Evolutionary conservation across 2,113 vertebrate species (phyloP).

Genomic region (Zapornia atra): DNA sequence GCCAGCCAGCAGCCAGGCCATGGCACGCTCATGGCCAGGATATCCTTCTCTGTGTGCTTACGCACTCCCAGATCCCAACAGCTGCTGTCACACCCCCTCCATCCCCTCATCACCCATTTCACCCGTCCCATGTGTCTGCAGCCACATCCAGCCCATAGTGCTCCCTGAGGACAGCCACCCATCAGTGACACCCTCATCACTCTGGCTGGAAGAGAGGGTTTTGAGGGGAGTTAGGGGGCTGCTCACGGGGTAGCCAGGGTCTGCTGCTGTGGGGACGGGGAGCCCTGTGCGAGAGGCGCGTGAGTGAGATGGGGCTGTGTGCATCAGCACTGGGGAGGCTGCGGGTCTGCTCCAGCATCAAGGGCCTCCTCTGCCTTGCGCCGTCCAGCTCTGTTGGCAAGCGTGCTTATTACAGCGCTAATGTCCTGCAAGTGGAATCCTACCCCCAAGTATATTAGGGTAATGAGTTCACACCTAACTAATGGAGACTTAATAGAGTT

Average conservation of each 20-base stretch:
- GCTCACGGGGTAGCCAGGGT: background rate
- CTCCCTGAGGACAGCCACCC: background rate
- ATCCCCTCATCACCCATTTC: accelerated
- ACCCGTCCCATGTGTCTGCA: accelerated
- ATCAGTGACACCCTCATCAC: accelerated
- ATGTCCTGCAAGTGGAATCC: slow-evolving; percentile 80
- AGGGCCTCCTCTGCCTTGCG: background rate
- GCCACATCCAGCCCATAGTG: background rate
- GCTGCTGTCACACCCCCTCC: background rate
- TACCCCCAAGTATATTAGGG: slow-evolving; percentile 75
- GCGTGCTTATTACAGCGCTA: slow-evolving; percentile 54
- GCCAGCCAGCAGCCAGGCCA: accelerated
- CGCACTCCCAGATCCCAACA: accelerated
- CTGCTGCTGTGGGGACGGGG: accelerated
- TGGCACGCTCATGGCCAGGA: accelerated
- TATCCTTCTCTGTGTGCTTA: background rate
- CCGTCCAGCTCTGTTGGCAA: slow-evolving; percentile 27
- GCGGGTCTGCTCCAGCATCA: background rate
- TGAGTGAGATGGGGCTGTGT: accelerated
- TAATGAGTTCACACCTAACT: slow-evolving; percentile 83
- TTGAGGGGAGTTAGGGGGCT: accelerated
- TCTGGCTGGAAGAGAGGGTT: background rate
- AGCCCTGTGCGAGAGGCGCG: background rate
- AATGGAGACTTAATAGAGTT: slow-evolving; percentile 76
- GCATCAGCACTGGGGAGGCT: accelerated